Base-by-base conservation (phyloP, 2,113 vertebrate species). In the Peromyscus californicus region DNA sequence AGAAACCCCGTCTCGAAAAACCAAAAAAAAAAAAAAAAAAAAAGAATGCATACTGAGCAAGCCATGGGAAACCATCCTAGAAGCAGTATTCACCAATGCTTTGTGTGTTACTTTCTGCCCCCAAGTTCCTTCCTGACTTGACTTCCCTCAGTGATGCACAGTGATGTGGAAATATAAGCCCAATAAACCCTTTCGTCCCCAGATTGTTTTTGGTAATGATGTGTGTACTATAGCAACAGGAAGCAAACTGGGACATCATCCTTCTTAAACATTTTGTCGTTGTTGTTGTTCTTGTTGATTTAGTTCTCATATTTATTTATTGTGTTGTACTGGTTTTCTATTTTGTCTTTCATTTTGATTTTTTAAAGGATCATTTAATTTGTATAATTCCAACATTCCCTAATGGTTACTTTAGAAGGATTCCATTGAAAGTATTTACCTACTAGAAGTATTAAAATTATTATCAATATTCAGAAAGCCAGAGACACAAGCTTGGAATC, bases 231-330 rank as follows among this genome's bases (percentile, higher is more conserved):
- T 54, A n/a, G 54, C 36, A n/a, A 15, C 1, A 24, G 21, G 6
- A 82, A n/a, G 21, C 36, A 82, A 59, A n/a, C 5, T n/a, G 21
- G 21, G 2, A 22, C 21, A 51, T 59, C 29, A 82, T 42, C 76
- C 7, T 90, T 12, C 5, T 90, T 69, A 82, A 89, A 76, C 5
- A 59, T 4, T 84, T 17, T 29, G 2, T 42, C n/a, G 2, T 29
- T 21, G 48, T 0, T 61, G 8, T 45, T 84, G 31, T 84, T 97
- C 82, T 83, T 92, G 1, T 89, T 89, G 90, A 92, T 83, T 90
- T 93, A 36, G 33, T 93, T 78, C 36, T 87, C 6, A 12, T 79
- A 70, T 95, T 82, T 31, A 45, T 5, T 84, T 84, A 5, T 4
- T 76, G 80, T 1, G 17, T 69, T 84, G 76, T 22, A 1, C 39